A percentile compares a stretch with the other conserved stretches of the same genome.
Evolutionary conservation across 2,113 vertebrate species (phyloP).

Genomic region (Coreoperca whiteheadi): DNA sequence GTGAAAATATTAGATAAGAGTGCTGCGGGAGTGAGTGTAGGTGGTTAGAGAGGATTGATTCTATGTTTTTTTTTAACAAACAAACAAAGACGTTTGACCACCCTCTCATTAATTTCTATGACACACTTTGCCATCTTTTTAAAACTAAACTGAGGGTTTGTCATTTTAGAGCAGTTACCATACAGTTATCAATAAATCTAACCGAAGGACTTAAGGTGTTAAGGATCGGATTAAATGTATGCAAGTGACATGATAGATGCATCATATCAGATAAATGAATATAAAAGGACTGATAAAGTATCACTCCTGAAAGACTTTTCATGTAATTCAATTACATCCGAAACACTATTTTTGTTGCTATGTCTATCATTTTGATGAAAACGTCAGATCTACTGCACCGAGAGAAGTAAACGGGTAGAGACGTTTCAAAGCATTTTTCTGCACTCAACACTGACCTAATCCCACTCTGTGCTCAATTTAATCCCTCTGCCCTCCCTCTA

Average conservation of each 20-base stretch:
- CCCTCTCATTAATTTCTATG: not conserved
- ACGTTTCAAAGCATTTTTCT: conserved; percentile 73
- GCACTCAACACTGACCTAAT: conserved; percentile 76
- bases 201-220: not conserved
- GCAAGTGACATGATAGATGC: not conserved
- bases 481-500: conserved; percentile 76
- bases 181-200: not conserved
- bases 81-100: not conserved
- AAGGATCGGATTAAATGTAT: not conserved
- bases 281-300: not conserved
- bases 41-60: not conserved
- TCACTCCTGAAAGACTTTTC: not conserved
- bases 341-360: not conserved
- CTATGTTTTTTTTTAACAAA: not conserved
- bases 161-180: not conserved
- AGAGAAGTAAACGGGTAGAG: conserved; percentile 19
- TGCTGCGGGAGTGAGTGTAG: conserved; percentile 6
- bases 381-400: not conserved
- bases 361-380: conserved; percentile 19
- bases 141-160: not conserved
- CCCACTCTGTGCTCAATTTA: conserved; percentile 70
- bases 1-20: conserved; percentile 18
- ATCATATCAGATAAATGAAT: not conserved
- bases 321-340: conserved; percentile 9
- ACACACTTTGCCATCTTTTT: not conserved